Conservation (phyloP, 2,797 vertebrate species). For the Sitta carolinensis region DNA sequence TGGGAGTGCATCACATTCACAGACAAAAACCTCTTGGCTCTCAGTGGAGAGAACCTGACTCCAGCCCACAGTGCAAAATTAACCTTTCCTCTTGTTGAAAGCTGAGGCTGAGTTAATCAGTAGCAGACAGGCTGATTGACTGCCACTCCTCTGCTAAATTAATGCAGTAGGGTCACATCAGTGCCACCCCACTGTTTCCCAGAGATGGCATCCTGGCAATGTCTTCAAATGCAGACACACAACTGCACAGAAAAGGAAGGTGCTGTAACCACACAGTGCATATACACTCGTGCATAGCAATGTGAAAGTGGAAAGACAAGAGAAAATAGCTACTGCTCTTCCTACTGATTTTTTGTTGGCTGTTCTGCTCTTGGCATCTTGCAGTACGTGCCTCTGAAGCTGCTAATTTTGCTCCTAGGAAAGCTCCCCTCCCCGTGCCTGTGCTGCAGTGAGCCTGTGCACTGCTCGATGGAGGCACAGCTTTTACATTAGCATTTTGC, state of each 20-base stretch:
- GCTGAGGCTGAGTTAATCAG: not conserved
- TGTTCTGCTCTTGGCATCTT: not conserved
- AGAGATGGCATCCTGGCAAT: not conserved
- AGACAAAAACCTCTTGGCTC: not conserved
- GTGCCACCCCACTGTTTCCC: not conserved
- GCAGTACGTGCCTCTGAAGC: not conserved
- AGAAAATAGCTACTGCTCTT: not conserved
- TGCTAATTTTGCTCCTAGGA: not conserved
- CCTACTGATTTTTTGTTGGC: not conserved
- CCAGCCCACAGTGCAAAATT: not conserved
- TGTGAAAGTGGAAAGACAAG: not conserved
- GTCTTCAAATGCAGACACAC: not conserved
- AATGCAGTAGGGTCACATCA: not conserved
- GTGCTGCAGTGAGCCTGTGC: not conserved
- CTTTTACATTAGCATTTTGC: constrained; percentile 18
- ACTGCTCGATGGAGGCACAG: constrained; percentile 1
- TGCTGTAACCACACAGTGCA: not conserved
- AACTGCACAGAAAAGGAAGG: not conserved
- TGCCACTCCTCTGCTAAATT: constrained; percentile 7
- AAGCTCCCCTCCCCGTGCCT: not conserved
- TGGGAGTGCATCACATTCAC: not conserved
- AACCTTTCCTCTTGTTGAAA: not conserved
- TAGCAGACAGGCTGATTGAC: not conserved
- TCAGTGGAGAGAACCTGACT: not conserved
- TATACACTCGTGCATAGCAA: not conserved